Evolutionary conservation across 2,797 vertebrate genomes (phyloP), one percentile per base, ranked within the genome.

Genomic region (Arrhamphus sclerolepis): DNA sequence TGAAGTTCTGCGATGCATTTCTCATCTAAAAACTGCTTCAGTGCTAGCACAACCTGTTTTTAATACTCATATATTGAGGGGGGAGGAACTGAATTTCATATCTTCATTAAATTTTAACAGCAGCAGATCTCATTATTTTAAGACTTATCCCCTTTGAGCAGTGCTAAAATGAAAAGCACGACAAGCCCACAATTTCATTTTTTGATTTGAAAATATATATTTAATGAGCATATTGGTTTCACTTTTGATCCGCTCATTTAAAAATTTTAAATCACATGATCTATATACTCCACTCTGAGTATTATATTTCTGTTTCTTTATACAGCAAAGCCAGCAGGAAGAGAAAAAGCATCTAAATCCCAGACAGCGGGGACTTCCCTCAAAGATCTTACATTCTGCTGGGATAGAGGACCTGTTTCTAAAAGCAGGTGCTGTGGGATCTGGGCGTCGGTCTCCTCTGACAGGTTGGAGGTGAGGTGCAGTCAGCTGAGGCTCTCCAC

Each of bases 401-500:
- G 40, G 67, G 62, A 58, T 34, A 29, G 46, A 9, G 66, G 68
- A 20, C 62, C 24, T 44, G 63, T 66, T 78, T 79, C 54, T 75
- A 43, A 63, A 77, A 73, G 77, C 78, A 53, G 77, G 58, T 48
- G 72, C 62, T 47, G 73, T 13, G 49, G 56, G 72, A 53, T 48
- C 2, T 9, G 62, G 51, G 59, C 65, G 61, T 80, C 71, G 57
- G 64, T 75, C 76, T 62, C 54, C 75, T 49, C 48, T 71, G 82
- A 81, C 77, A 83, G 78, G 52, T 41, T 41, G 65, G 62, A 78
- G 77, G 78, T 75, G 75, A 81, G 78, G 65, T 7, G 39, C 56
- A 62, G 73, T 81, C 77, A 69, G 81, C 63, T 72, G 74, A 81
- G 70, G 44, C 39, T 50, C 65, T 78, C 70, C 66, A 54, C 59